A percentile compares a stretch with the other conserved stretches of the same genome.
These are phyloP conservation scores for Chamaea fasciata DNA, from an alignment of 2,113 vertebrate species.

Conservation along the genomic window DNA sequence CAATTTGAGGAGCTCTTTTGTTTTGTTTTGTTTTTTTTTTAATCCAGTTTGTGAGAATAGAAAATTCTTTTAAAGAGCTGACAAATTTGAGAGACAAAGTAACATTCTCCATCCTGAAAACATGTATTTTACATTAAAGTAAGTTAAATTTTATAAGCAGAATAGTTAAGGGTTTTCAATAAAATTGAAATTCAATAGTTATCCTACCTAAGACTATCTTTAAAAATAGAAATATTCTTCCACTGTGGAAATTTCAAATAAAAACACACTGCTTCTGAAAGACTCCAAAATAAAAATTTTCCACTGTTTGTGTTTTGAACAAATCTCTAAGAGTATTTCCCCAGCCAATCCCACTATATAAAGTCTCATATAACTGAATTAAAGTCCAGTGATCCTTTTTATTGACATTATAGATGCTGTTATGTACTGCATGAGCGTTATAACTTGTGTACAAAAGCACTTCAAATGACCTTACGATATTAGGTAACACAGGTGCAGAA, in stretches of 20 bases:
- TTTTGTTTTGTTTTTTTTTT: too few relatives aligned
- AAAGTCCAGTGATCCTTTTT: neutral
- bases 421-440: neutral
- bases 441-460: neutral
- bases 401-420: neutral
- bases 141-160: neutral
- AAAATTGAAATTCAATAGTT: neutral
- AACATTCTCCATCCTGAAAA: neutral
- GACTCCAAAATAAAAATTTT: neutral
- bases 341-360: neutral
- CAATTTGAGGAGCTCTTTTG: neutral
- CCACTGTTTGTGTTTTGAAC: neutral
- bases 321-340: neutral
- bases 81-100: neutral
- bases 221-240: neutral
- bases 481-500: neutral
- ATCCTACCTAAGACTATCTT: neutral
- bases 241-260: neutral
- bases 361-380: neutral
- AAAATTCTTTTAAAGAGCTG: neutral
- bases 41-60: neutral
- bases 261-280: neutral
- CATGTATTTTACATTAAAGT: neutral
- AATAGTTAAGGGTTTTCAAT: neutral
- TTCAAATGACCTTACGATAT: neutral